These are phyloP conservation scores for Odontocolon sp. DNA, from an alignment of 2,888 invertebrate species.

Conservation along the genomic window DNA sequence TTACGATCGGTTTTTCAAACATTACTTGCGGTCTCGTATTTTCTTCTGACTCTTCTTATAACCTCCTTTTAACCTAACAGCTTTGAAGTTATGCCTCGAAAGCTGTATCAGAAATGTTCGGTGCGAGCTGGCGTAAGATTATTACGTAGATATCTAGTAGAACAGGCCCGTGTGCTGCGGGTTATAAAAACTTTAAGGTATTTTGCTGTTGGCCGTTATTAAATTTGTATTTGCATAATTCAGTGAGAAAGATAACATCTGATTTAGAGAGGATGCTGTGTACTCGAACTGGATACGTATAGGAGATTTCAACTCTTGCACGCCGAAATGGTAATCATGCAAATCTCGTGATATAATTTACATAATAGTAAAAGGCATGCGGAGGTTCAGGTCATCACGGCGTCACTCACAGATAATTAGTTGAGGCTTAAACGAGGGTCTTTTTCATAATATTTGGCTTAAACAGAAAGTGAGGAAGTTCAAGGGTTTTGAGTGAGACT, in stretches of 20 bases:
- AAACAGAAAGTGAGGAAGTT: too few species aligned
- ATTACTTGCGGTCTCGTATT: too few species aligned
- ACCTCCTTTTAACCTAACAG: too few species aligned
- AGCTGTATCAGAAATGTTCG: neutral
- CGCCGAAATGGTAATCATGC: constrained; percentile 19
- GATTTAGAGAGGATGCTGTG: constrained; percentile 18
- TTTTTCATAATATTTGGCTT: too few species aligned
- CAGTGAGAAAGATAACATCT: constrained; percentile 35
- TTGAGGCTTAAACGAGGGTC: too few species aligned
- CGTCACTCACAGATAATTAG: too few species aligned
- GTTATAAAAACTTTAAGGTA: constrained; percentile 20
- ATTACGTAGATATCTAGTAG: neutral
- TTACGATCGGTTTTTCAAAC: too few species aligned
- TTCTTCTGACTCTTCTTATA: too few species aligned
- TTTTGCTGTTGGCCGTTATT: constrained; percentile 17
- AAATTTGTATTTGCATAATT: constrained; percentile 43
- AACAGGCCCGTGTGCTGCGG: neutral
- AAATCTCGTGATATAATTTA: constrained; percentile 10
- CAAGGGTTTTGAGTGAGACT: too few species aligned
- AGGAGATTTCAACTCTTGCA: neutral
- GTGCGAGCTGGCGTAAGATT: too few species aligned
- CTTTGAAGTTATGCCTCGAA: too few species aligned
- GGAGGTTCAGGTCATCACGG: too few species aligned
- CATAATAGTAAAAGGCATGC: neutral
- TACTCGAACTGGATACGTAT: neutral